These are phyloP conservation scores for Paramisgurnus dabryanus DNA, from an alignment of 2,113 vertebrate genomes.

Conservation along the genomic window DNA sequence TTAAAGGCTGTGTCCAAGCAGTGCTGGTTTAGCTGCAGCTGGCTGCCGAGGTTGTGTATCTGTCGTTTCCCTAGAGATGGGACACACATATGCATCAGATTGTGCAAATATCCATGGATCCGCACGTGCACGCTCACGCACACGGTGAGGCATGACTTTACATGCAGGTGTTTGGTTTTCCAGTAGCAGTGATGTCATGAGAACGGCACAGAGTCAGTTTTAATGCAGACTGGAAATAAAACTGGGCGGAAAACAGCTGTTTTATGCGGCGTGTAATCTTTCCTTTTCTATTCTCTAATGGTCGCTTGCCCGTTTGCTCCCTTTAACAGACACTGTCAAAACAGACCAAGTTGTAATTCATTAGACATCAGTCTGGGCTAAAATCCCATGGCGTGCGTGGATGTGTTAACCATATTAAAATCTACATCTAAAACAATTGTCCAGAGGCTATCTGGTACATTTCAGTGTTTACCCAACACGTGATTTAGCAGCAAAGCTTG, in stretches of 20 bases:
- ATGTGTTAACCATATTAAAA: constrained; percentile 39
- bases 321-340: constrained; percentile 10
- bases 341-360: constrained; percentile 43
- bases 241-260: constrained; percentile 50
- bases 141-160: constrained; percentile 52
- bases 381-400: constrained; percentile 28
- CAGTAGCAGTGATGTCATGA: constrained; percentile 61
- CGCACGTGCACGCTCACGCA: constrained; percentile 10
- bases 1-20: constrained; percentile 97
- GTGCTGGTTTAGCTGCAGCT: constrained; percentile 95
- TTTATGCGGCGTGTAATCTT: constrained; percentile 41
- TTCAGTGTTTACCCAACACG: constrained; percentile 20
- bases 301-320: constrained; percentile 14
- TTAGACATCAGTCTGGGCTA: constrained; percentile 34
- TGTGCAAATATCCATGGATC: constrained; percentile 37
- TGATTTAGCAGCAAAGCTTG: constrained; percentile 13
- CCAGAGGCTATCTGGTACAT: constrained; percentile 16
- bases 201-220: constrained; percentile 39
- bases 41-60: constrained; percentile 93
- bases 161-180: constrained; percentile 54
- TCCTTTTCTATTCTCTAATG: not conserved
- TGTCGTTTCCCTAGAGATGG: constrained; percentile 84
- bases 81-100: constrained; percentile 38
- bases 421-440: constrained; percentile 16
- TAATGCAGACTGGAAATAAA: constrained; percentile 24